These are phyloP conservation scores for Oophaga sylvatica DNA, from an alignment of 2,797 vertebrate species.

Conservation along the genomic window DNA sequence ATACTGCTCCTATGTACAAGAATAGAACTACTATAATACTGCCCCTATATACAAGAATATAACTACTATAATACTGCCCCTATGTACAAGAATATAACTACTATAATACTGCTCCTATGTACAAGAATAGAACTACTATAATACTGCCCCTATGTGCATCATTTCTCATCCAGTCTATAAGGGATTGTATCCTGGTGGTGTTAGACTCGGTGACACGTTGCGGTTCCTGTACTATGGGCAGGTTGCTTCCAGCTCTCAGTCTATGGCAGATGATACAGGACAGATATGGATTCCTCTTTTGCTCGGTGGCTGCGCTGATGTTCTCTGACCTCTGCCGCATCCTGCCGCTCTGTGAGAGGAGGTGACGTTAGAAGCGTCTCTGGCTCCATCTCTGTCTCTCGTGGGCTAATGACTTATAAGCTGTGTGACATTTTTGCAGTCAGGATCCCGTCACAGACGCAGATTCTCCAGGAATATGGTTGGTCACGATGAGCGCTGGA, in stretches of 20 bases:
- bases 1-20: no score
- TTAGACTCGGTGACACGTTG: not conserved
- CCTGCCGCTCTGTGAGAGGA: not conserved
- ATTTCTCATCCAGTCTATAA: not conserved
- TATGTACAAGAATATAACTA: no score
- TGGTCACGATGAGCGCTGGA: constrained; percentile 68
- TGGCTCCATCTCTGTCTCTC: constrained; percentile 61
- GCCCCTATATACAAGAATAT: no score
- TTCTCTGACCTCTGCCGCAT: constrained; percentile 14
- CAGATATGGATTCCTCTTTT: not conserved
- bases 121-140: no score
- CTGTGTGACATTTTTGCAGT: constrained; percentile 72
- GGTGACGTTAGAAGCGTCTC: not conserved
- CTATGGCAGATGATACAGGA: not conserved
- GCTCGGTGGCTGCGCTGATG: not conserved
- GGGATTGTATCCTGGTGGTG: not conserved
- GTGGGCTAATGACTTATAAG: constrained; percentile 74
- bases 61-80: no score
- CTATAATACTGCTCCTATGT: no score
- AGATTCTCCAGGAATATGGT: constrained; percentile 69
- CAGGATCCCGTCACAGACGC: constrained; percentile 67
- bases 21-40: no score
- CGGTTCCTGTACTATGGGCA: not conserved
- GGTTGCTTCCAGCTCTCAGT: no score
- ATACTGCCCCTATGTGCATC: not conserved